These are phyloP conservation scores for Volucella zonaria DNA, from an alignment of 2,888 invertebrate genomes.

Conservation along the genomic window DNA sequence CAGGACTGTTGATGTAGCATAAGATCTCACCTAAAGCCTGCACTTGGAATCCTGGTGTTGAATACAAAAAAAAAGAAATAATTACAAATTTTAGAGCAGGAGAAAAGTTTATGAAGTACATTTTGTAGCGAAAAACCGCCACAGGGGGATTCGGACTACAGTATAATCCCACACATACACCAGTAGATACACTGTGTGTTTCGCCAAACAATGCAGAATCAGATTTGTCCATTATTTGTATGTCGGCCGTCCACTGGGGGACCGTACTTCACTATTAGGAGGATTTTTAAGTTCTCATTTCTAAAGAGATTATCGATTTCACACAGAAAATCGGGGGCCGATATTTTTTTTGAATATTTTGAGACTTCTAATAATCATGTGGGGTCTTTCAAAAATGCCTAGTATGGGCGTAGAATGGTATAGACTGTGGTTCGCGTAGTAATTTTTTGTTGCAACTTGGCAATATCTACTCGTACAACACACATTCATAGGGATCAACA, in stretches of 20 bases:
- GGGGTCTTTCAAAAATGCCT: too few species aligned
- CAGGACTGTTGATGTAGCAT: constrained; percentile 42
- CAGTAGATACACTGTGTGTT: background rate
- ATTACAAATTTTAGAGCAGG: constrained; percentile 13
- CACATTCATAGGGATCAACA: constrained; percentile 54
- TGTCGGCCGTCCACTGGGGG: too few species aligned
- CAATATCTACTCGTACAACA: constrained; percentile 20
- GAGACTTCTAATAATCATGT: too few species aligned
- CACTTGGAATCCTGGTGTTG: background rate
- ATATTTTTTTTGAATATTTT: too few species aligned
- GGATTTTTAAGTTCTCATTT: too few species aligned
- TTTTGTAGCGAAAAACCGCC: constrained; percentile 60
- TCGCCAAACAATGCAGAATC: constrained; percentile 29
- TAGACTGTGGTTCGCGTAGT: too few species aligned
- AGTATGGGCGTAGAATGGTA: too few species aligned
- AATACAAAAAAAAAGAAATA: constrained; percentile 11
- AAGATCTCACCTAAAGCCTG: constrained; percentile 29
- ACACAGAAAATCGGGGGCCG: too few species aligned
- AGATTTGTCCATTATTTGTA: background rate
- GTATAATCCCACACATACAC: constrained; percentile 9
- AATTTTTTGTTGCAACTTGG: background rate
- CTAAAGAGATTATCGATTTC: too few species aligned
- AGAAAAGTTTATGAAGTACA: constrained; percentile 54
- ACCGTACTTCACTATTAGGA: too few species aligned
- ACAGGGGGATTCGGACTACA: constrained; percentile 48